Evolutionary conservation across 2,797 vertebrate genomes (phyloP).

Genomic region (Furcifer pardalis): DNA sequence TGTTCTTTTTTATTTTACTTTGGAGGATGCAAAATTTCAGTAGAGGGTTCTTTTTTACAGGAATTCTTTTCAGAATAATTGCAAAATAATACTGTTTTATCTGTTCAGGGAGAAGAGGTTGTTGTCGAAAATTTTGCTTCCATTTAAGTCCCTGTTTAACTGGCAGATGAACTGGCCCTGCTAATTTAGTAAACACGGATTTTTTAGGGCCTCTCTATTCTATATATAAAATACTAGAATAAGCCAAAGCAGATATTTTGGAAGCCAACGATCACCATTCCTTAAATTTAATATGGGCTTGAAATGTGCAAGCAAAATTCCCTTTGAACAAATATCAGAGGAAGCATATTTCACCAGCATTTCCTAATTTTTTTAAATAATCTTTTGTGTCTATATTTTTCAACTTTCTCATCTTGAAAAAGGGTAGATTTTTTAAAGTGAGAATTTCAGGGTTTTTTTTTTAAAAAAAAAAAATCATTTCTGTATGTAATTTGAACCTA

Average conservation of each 20-base stretch:
- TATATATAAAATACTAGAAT: not conserved
- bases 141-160: not conserved
- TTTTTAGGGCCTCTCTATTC: not conserved
- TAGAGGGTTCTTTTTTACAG: not conserved
- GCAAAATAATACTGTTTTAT: not conserved
- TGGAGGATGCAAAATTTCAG: not conserved
- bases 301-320: not conserved
- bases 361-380: slow-evolving; percentile 46
- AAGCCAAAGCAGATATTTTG: not conserved
- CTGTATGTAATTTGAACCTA: not conserved
- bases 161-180: not conserved
- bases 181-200: not conserved
- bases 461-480: not conserved
- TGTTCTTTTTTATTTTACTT: not conserved
- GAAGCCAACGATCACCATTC: not conserved
- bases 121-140: not conserved
- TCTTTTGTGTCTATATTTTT: no score
- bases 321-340: not conserved
- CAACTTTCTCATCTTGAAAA: slow-evolving; percentile 36
- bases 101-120: not conserved
- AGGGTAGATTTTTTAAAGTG: not conserved
- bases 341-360: not conserved
- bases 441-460: not conserved
- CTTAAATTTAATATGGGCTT: slow-evolving; percentile 1
- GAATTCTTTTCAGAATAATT: not conserved